Base-by-base conservation (phyloP, 2,888 invertebrate species). In the Choreutis nemorana region DNA sequence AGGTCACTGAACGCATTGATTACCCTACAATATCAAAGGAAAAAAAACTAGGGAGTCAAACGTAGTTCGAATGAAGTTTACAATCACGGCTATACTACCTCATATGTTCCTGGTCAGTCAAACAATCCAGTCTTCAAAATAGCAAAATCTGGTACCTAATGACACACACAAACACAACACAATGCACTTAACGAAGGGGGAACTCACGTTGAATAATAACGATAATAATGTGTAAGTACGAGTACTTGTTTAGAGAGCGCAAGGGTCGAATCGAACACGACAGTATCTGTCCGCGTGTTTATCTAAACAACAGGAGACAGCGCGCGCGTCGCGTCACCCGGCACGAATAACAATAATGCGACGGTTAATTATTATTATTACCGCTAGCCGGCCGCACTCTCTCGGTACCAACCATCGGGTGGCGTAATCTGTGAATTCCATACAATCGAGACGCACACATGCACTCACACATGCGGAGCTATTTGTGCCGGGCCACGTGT, bases 361-460 rank as follows among this genome's bases (percentile, higher is more conserved):
- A 45, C 55, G 49, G 54, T 46, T 64, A 61, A 67, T 71, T 65
- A 71, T 71, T 70, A 62, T 68, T 71, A 70, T 66, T 66, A 57
- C 51, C 43, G 45, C 45, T 47, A 52, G 49, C 44, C 53, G 56
- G 50, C 50, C 55, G 53, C 55, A 57, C 48, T 50, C 50, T 43
- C 41, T 45, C 40, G 44, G 40, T 44, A 44, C 11, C n/a, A 9
- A 23, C 2, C 9, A 9, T 50, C 46, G 58, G 61, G 61, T 70
- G 68, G 63, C 67, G 68, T 70, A 68, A 70, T 68, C 67, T 56
- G 43, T 60, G 58, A 64, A 64, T 66, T 66, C 66, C 63, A 58
- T 59, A 57, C 54, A 63, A 59, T 55, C 59, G 58, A 45, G 44
- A 45, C 48, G 44, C 55, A 46, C 58, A 44, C 61, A 44, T 59